phyloP scores from a whole-genome alignment of 2,888 invertebrate genomes.

The Tanytarsus gracilentus region DNA sequence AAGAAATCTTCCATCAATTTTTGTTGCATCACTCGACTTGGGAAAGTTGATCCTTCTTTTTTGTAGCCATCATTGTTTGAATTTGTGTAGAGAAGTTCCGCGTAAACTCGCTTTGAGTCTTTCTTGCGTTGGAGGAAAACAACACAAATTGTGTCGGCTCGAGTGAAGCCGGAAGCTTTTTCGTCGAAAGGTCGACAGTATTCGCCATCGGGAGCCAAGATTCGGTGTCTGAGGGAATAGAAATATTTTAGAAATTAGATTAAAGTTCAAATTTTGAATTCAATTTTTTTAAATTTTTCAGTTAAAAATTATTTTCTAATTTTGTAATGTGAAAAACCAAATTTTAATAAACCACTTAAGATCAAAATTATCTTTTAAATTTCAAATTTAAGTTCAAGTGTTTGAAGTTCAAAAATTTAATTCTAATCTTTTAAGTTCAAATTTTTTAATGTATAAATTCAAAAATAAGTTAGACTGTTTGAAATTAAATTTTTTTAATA shows the following conservation, averaged over 20 bases:
- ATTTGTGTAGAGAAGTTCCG: constrained; percentile 52
- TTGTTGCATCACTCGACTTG: constrained; percentile 35
- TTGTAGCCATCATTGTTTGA: constrained; percentile 49
- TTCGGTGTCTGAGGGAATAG: constrained; percentile 6
- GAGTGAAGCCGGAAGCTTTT: constrained; percentile 52
- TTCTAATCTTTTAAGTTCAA: no score
- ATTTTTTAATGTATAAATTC: no score
- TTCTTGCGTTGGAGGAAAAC: constrained; percentile 48
- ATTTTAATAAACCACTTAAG: no score
- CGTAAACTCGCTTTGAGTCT: constrained; percentile 52
- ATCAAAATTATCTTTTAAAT: no score
- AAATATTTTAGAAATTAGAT: no score
- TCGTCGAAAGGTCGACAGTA: constrained; percentile 29
- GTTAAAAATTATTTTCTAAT: constrained; percentile 57
- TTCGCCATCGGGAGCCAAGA: constrained; percentile 34
- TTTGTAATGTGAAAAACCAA: no score
- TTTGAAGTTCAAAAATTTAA: no score
- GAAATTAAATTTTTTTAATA: no score
- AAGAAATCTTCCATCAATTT: constrained; percentile 46
- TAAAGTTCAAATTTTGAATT: constrained; percentile 59
- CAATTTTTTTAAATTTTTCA: no score
- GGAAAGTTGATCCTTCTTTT: constrained; percentile 34
- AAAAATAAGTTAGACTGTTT: no score
- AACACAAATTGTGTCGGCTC: constrained; percentile 44
- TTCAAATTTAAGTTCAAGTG: no score